These are phyloP conservation scores for Alviniconcha strummeri DNA, from an alignment of 2,888 invertebrate species.

Conservation along the genomic window DNA sequence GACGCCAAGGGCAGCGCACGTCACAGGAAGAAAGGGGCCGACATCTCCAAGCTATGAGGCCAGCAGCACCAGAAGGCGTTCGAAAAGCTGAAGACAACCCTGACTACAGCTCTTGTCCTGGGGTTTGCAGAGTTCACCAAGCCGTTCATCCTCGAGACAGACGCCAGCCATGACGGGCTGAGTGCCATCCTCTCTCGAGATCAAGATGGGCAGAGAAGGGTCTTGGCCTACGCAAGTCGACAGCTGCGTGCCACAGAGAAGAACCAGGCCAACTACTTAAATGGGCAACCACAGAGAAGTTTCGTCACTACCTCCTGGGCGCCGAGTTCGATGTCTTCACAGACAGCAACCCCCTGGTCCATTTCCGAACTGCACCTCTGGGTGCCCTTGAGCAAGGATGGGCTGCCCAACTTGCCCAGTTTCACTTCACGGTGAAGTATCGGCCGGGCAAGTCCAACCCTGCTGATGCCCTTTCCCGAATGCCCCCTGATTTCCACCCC, in stretches of 20 bases:
- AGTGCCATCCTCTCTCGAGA: conserved; percentile 36
- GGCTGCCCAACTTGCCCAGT: conserved; percentile 37
- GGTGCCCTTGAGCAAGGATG: conserved; percentile 40
- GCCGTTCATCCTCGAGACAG: no score
- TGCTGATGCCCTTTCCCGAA: conserved; percentile 38
- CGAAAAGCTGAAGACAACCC: no score
- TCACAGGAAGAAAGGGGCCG: no score
- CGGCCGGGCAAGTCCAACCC: conserved; percentile 33
- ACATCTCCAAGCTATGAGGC: no score
- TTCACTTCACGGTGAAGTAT: conserved; percentile 36
- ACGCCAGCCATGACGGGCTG: no score
- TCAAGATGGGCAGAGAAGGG: conserved; percentile 31
- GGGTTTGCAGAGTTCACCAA: no score
- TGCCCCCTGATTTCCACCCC: not conserved
- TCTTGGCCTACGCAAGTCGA: conserved; percentile 43
- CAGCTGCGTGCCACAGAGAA: conserved; percentile 34
- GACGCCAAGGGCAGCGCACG: no score
- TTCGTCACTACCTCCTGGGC: no score
- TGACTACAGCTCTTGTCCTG: no score
- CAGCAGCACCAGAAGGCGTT: no score
- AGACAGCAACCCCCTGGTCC: conserved; percentile 38
- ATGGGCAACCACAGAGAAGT: conserved; percentile 42
- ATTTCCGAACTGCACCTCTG: conserved; percentile 34
- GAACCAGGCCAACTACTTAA: conserved; percentile 38
- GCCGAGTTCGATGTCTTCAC: conserved; percentile 33